These are phyloP conservation scores for Yponomeuta cagnagella DNA, from an alignment of 2,888 invertebrate genomes.

Conservation along the genomic window DNA sequence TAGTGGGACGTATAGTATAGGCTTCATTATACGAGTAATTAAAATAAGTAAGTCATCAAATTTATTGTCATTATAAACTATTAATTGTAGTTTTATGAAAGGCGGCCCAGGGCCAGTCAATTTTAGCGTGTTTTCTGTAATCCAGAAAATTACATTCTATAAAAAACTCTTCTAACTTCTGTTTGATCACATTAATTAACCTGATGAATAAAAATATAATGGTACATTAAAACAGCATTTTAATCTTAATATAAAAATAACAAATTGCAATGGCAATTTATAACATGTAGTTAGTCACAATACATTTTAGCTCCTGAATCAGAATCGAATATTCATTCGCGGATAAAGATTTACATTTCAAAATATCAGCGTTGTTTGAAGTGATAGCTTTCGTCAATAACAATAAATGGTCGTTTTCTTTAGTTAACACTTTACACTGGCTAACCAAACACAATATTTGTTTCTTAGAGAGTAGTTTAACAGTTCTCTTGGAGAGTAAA, in stretches of 20 bases:
- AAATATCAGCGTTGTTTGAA: slow-evolving; percentile 37
- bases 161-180: no score
- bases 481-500: slow-evolving; percentile 45
- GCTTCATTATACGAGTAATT: no score
- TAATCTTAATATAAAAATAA: neutral
- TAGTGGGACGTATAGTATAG: no score
- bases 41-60: no score
- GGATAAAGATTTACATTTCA: slow-evolving; percentile 37
- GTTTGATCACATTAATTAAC: no score
- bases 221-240: no score
- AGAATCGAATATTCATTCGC: slow-evolving; percentile 27
- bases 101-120: no score
- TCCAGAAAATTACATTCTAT: no score
- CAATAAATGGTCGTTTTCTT: slow-evolving; percentile 35
- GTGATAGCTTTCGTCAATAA: slow-evolving; percentile 43
- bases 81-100: no score
- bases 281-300: neutral
- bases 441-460: slow-evolving; percentile 45
- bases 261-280: neutral
- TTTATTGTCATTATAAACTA: no score
- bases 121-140: no score
- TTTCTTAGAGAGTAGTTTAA: slow-evolving; percentile 50
- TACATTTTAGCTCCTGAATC: slow-evolving; percentile 31
- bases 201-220: no score
- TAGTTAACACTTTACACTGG: slow-evolving; percentile 32